Evolutionary conservation across 2,797 vertebrate species (phyloP).

Genomic region (Syngnathus rostellatus): DNA sequence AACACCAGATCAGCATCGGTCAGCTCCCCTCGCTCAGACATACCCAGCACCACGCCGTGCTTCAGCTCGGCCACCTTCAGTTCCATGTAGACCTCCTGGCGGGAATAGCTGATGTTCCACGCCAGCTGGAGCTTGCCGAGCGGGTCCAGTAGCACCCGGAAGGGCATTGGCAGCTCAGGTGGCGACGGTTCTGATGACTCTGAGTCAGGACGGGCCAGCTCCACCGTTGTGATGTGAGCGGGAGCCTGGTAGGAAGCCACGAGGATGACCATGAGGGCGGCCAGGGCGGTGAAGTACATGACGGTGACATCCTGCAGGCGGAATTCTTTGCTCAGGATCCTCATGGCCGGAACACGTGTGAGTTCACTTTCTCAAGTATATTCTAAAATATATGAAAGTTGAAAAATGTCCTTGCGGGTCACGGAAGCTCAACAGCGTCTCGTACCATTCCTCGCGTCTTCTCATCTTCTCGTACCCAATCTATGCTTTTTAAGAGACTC

Average conservation of each 20-base stretch:
- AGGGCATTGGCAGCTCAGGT: slow-evolving; percentile 71
- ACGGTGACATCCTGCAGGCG: slow-evolving; percentile 76
- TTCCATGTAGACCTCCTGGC: slow-evolving; percentile 74
- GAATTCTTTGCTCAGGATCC: slow-evolving; percentile 64
- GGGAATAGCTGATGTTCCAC: slow-evolving; percentile 85
- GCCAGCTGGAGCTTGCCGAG: slow-evolving; percentile 74
- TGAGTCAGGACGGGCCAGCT: not conserved
- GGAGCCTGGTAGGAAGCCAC: slow-evolving; percentile 79
- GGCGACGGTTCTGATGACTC: slow-evolving; percentile 5
- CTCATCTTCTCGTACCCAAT: slow-evolving; percentile 11
- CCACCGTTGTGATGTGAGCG: slow-evolving; percentile 63
- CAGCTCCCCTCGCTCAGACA: slow-evolving; percentile 85
- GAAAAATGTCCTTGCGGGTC: not conserved
- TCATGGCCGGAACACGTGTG: slow-evolving; percentile 32
- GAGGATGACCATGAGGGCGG: slow-evolving; percentile 80
- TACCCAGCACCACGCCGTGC: slow-evolving; percentile 82
- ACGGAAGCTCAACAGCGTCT: not conserved
- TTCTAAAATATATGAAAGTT: not conserved
- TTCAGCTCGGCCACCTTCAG: slow-evolving; percentile 63
- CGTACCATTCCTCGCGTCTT: slow-evolving; percentile 5
- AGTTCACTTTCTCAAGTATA: not conserved
- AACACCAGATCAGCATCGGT: slow-evolving; percentile 80
- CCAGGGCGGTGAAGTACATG: slow-evolving; percentile 82
- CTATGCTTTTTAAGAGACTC: slow-evolving; percentile 75
- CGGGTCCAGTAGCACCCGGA: slow-evolving; percentile 79